Evolutionary conservation across 2,113 vertebrate genomes (phyloP), one percentile per base, ranked within the genome.

Genomic region (Chloebia gouldiae): DNA sequence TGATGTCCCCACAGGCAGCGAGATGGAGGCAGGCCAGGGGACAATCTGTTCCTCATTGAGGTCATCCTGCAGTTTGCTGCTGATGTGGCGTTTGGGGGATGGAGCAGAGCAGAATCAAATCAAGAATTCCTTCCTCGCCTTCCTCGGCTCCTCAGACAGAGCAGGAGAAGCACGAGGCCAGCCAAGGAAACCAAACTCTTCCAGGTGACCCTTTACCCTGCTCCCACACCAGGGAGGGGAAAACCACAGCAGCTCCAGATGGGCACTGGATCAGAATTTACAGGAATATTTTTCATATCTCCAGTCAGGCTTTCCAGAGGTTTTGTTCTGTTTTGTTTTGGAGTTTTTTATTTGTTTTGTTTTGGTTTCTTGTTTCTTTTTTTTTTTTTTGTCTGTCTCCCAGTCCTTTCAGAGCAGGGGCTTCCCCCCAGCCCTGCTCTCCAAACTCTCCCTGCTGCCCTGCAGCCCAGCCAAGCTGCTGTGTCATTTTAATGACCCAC

Each of bases 31-130:
- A 45, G 60, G 92, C 96, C 96, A 97, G 81, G 89, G 92, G 78
- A 96, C 94, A 90, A 93, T 94, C 89, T 96, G 96, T 96, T 97
- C 92, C 88, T 95, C 89, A 75, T 86, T 87, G 95, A 96, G 94
- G 76, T 95, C 95, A 90, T 69, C 86, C 91, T 84, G 93, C 79
- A 70, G 91, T 45, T 56, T 5, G 51, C 88, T 94, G 97, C 94
- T 97, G 97, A 96, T 97, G 97, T 97, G 97, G 96, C 91, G 0
- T 44, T 89, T 59, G 73, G 84, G 80, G 81, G 89, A 54, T 72
- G 79, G 95, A 90, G 30, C 6, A 3, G 7, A 44, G 16, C 18
- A 20, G 31, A 63, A 40, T 10, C 42, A 10, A 49, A 66, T 19
- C n/a, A 81, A 49, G 49, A 35, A 49, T n/a, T 27, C 60, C 77